Evolutionary conservation across 2,113 vertebrate species (phyloP).

Genomic region (Paramormyrops kingsleyae): DNA sequence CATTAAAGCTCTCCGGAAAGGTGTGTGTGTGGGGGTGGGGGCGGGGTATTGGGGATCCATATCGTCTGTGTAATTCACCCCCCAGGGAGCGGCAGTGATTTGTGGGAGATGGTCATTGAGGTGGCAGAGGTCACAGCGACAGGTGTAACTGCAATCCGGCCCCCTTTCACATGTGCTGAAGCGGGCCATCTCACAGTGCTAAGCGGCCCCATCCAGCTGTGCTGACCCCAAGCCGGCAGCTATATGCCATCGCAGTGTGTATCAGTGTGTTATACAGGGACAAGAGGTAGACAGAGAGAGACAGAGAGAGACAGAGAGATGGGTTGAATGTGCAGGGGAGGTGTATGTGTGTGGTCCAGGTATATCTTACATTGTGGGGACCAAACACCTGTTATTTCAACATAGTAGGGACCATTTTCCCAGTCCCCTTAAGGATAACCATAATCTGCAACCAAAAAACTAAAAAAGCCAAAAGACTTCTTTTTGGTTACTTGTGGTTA

Average conservation of each 20-base stretch:
- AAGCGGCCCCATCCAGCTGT: background rate
- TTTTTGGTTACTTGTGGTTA: too few relatives aligned
- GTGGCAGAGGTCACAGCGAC: conserved; percentile 43
- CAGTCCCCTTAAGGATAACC: too few relatives aligned
- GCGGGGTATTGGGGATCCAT: conserved; percentile 43
- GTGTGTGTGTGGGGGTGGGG: background rate
- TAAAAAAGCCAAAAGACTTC: too few relatives aligned
- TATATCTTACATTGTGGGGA: too few relatives aligned
- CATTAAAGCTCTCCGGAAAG: conserved; percentile 43
- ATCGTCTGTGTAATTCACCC: conserved; percentile 37
- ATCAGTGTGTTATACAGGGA: background rate
- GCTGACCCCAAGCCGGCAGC: background rate
- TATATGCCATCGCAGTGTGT: background rate
- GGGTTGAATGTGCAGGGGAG: background rate
- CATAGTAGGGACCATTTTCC: too few relatives aligned
- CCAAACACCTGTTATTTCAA: too few relatives aligned
- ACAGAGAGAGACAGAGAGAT: background rate
- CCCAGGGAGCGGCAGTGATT: conserved; percentile 36
- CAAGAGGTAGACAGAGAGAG: background rate
- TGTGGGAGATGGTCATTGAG: conserved; percentile 39
- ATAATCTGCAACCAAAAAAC: too few relatives aligned
- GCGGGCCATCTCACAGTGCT: background rate
- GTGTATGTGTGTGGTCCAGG: background rate
- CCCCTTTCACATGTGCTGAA: background rate
- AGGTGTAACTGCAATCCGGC: conserved; percentile 35